A percentile compares a stretch with the other conserved stretches of the same genome.
These are phyloP conservation scores for Willowsia nigromaculata DNA, from an alignment of 2,888 invertebrate species.

Conservation along the genomic window DNA sequence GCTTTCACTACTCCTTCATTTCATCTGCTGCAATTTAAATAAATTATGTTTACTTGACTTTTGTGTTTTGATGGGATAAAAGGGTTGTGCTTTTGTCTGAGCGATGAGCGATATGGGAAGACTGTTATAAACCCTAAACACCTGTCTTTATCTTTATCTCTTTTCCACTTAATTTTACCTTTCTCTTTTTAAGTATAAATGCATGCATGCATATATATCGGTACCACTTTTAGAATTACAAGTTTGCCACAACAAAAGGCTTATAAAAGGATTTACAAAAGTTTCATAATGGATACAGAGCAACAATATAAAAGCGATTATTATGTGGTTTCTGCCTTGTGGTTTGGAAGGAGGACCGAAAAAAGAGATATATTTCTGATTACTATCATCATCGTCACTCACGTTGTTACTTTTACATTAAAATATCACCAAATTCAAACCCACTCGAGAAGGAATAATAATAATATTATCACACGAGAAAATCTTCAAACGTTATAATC, in stretches of 20 bases:
- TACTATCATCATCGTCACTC: slow-evolving; percentile 41
- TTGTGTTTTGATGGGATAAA: slow-evolving; percentile 7
- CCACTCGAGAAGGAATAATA: neutral
- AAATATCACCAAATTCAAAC: slow-evolving; percentile 3
- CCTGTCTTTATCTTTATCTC: slow-evolving; percentile 12
- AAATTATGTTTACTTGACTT: slow-evolving; percentile 28
- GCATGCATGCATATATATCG: neutral
- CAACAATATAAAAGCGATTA: slow-evolving; percentile 51
- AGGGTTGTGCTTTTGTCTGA: neutral
- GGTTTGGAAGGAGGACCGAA: slow-evolving; percentile 60
- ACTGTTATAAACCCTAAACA: slow-evolving; percentile 15
- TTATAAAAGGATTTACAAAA: neutral
- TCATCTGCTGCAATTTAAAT: slow-evolving; percentile 17
- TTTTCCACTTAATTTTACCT: slow-evolving; percentile 9
- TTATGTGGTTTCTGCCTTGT: slow-evolving; percentile 63
- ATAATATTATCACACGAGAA: neutral
- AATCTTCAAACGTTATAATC: slow-evolving; percentile 3
- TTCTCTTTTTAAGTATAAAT: neutral
- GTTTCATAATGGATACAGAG: slow-evolving; percentile 1
- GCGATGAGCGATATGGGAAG: slow-evolving; percentile 25
- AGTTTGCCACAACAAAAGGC: neutral
- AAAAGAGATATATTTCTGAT: slow-evolving; percentile 42
- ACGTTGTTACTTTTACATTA: neutral
- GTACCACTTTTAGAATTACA: neutral
- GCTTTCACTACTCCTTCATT: slow-evolving; percentile 20